Evolutionary conservation across 2,113 vertebrate species (phyloP).

Genomic region (Sinocyclocheilus rhinocerous): DNA sequence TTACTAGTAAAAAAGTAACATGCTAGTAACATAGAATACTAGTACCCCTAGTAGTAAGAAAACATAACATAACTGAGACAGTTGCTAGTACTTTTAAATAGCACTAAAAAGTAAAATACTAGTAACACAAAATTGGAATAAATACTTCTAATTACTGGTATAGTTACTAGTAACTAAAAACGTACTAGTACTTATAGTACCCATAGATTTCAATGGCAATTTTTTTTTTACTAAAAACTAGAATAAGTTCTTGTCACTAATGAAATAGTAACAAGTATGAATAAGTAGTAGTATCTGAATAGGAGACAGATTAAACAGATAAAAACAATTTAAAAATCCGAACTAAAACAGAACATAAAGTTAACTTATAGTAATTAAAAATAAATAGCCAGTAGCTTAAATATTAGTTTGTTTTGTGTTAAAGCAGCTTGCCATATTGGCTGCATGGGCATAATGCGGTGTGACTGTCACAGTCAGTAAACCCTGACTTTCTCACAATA

Average conservation of each 20-base stretch:
- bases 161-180: not conserved
- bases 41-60: not conserved
- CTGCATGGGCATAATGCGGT: not conserved
- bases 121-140: not conserved
- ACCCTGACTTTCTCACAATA: slow-evolving; percentile 1
- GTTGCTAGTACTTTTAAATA: not conserved
- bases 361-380: not conserved
- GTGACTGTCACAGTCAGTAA: not conserved
- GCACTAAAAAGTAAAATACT: not conserved
- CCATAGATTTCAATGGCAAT: not conserved
- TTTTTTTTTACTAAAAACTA: not conserved
- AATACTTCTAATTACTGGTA: not conserved
- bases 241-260: not conserved
- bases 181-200: not conserved
- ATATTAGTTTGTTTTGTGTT: not conserved
- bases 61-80: not conserved
- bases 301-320: too few species aligned
- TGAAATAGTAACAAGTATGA: not conserved
- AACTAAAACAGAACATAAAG: not conserved
- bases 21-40: not conserved
- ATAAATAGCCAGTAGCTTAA: not conserved
- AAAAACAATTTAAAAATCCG: not conserved
- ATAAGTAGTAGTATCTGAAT: not conserved
- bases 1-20: not conserved
- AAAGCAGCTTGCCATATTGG: slow-evolving; percentile 9